Evolutionary conservation across 1,140 invertebrate species (phyloP).

Genomic region (Leucophenga varia): DNA sequence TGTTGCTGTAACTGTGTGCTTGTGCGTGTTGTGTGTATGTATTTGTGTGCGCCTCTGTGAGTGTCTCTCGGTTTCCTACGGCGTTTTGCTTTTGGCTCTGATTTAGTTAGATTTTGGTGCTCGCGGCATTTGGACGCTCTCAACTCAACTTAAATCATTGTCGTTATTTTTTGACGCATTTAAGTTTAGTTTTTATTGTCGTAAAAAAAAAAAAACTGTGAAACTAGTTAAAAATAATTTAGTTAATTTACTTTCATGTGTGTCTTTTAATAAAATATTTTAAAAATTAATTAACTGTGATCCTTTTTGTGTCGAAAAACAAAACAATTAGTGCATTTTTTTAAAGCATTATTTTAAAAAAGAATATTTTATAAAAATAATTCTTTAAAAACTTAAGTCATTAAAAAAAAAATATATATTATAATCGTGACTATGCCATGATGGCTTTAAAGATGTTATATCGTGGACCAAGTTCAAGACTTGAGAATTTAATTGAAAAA

Average conservation of each 20-base stretch:
- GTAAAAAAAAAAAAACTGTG: background rate
- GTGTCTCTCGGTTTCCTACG: conserved; percentile 24
- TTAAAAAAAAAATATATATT: background rate
- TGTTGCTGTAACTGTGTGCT: conserved; percentile 5
- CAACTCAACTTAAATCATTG: too few species aligned
- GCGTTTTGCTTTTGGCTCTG: conserved; percentile 44
- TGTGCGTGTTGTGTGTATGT: background rate
- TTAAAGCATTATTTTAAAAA: too few species aligned
- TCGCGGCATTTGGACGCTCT: conserved; percentile 47
- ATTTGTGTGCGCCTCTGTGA: conserved; percentile 1
- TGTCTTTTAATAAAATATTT: conserved; percentile 1
- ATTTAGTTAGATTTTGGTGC: conserved; percentile 51
- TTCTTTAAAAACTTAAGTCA: conserved; percentile 20
- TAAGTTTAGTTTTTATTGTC: conserved; percentile 25
- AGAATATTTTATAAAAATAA: too few species aligned
- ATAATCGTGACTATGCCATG: conserved; percentile 35
- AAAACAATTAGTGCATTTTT: background rate
- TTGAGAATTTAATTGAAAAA: conserved; percentile 80
- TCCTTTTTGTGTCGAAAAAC: too few species aligned
- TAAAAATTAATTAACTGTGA: background rate
- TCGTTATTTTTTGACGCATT: conserved; percentile 21
- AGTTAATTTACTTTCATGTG: too few species aligned
- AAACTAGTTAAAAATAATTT: background rate
- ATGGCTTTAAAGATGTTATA: conserved; percentile 66
- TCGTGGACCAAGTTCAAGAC: conserved; percentile 76